Percentiles rank a stretch among this genome's conserved stretches.
Conservation (phyloP, 2,797 vertebrate species). For the Coreius guichenoti region DNA sequence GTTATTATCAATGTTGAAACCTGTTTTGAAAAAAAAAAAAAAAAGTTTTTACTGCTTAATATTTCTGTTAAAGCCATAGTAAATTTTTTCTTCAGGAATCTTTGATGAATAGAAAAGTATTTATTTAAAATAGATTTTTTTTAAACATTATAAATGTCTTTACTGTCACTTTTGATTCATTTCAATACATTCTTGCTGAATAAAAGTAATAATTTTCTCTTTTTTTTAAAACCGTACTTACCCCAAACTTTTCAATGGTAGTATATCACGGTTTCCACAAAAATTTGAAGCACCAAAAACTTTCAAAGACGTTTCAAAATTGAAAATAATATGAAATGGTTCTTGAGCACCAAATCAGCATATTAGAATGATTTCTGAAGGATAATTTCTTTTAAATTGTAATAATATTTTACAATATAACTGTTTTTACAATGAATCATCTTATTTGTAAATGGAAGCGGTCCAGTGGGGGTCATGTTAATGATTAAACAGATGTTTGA, state of each 20-base stretch:
- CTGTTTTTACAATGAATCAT: constrained; percentile 60
- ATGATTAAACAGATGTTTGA: constrained; percentile 65
- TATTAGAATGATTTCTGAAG: background rate
- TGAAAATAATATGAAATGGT: background rate
- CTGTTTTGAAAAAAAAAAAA: too few species aligned
- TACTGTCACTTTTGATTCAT: background rate
- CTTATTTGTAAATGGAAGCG: constrained; percentile 71
- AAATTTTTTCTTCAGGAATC: too few species aligned
- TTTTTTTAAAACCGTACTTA: background rate
- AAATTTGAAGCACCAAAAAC: background rate
- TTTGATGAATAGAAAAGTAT: background rate
- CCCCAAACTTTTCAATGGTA: background rate
- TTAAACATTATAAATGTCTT: background rate
- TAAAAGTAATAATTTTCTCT: background rate
- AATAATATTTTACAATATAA: background rate
- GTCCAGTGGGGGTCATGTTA: constrained; percentile 71
- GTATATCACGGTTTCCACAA: background rate
- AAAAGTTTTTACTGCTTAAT: background rate
- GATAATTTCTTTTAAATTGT: background rate
- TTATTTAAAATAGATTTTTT: background rate
- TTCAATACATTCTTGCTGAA: background rate
- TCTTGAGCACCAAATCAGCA: background rate
- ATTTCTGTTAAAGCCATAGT: background rate
- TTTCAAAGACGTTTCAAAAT: background rate
- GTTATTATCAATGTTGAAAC: background rate